These are phyloP conservation scores for Ibycter americanus DNA, from an alignment of 2,797 vertebrate species.

Conservation along the genomic window DNA sequence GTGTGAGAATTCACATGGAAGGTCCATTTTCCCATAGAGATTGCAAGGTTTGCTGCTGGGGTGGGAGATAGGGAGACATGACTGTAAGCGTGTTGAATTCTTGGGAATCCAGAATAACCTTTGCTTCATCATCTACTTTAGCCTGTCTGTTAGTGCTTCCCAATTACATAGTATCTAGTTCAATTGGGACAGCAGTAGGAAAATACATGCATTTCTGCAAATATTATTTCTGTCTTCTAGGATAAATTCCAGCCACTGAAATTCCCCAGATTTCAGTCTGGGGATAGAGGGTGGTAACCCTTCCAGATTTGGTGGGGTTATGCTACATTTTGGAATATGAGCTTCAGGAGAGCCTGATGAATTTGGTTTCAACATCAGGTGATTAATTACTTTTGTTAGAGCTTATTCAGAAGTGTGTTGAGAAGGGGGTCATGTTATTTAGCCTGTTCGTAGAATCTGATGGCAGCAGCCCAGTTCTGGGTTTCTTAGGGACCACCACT, in stretches of 20 bases:
- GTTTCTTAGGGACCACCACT: background rate
- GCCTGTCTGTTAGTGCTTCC: background rate
- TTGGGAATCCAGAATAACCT: background rate
- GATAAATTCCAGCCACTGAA: background rate
- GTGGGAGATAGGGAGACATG: background rate
- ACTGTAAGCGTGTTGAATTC: background rate
- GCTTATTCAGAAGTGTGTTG: background rate
- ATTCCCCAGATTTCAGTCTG: background rate
- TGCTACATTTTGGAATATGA: background rate
- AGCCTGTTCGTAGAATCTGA: background rate
- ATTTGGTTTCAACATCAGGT: background rate
- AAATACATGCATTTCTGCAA: background rate
- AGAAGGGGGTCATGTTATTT: background rate
- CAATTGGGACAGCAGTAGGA: background rate
- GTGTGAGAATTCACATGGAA: background rate
- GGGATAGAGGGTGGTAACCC: background rate
- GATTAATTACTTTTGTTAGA: background rate
- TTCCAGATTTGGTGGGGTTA: background rate
- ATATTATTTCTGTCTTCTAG: background rate
- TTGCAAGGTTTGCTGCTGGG: background rate
- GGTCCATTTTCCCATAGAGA: background rate
- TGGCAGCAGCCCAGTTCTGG: background rate
- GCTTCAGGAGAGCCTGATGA: background rate
- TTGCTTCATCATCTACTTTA: background rate
- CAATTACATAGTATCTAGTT: background rate